These are phyloP conservation scores for Erpornis zantholeuca DNA, from an alignment of 2,113 vertebrate genomes.

Conservation along the genomic window DNA sequence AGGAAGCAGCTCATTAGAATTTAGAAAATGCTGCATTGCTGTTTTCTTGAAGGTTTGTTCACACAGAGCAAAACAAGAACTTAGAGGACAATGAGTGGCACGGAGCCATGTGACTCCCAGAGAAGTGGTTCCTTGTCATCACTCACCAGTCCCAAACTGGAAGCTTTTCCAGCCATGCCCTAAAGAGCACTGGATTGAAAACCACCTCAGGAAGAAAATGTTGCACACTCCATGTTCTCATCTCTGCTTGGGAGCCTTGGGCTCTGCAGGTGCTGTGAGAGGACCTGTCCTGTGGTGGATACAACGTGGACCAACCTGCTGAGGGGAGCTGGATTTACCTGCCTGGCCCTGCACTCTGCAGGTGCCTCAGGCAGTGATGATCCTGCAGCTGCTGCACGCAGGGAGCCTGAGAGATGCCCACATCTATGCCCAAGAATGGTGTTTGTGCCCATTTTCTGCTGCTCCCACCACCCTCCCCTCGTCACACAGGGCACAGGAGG, in stretches of 20 bases:
- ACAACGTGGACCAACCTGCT: too few species aligned
- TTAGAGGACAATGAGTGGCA: not conserved
- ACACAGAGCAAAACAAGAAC: not conserved
- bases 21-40: constrained; percentile 23
- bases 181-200: not conserved
- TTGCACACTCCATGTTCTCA: not conserved
- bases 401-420: not conserved
- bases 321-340: too few species aligned
- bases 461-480: not conserved
- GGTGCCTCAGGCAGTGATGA: not conserved
- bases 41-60: constrained; percentile 1
- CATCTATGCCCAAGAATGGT: rapidly evolving
- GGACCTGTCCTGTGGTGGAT: not conserved
- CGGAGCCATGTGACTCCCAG: not conserved
- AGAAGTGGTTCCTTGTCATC: not conserved
- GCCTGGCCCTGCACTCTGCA: not conserved
- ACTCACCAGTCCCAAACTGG: not conserved
- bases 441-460: not conserved
- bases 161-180: not conserved
- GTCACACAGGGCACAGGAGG: rapidly evolving
- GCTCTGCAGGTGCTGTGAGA: not conserved
- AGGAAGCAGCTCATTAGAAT: constrained; percentile 40
- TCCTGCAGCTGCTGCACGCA: not conserved
- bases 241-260: not conserved
- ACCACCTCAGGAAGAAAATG: not conserved